Evolutionary conservation across 2,797 vertebrate genomes (phyloP), one percentile per base, ranked within the genome.

Genomic region (Coranthus polyacanthus): DNA sequence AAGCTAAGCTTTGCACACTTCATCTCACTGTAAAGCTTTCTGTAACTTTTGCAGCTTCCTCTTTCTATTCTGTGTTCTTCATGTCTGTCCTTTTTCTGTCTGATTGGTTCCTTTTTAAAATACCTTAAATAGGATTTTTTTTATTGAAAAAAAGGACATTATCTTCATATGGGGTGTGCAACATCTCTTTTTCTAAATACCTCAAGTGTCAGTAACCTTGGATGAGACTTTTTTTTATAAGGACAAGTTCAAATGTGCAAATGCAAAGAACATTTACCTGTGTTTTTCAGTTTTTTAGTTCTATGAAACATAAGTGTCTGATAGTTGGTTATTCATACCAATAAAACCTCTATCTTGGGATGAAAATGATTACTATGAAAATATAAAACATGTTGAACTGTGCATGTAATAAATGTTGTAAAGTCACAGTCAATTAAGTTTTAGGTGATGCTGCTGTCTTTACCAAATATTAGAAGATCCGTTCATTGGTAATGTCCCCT

Each of bases 21-120:
- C 80, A 84, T 89, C 47, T 85, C 88, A 81, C 87, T 43, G 54
- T 81, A 50, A 79, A 68, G 88, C 89, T 88, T 90, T 72, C 22
- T 81, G 54, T 79, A 81, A 78, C 62, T 77, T 86, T 65, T 80
- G 82, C 86, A 76, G 80, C 89, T 88, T 87, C 79, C 69, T 81
- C 70, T 71, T 83, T 80, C 72, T 87, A 68, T 54, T 74, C 68
- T 78, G 34, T 80, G 65, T 81, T 80, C 38, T 77, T 71, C 59
- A 58, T 82, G 50, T 72, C 54, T 88, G 81, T 72, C 15, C 50
- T 86, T 85, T 86, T 73, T 84, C 65, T 82, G 75, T 85, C 77
- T 78, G 67, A 85, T 65, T 77, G 69, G 55, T 71, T 42, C 4
- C 12, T 61, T 68, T 34, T 68, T 34, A 36, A 36, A 65, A 36